Percentiles rank a stretch among this genome's conserved stretches.
These are phyloP conservation scores for Crocallis elinguaria DNA, from an alignment of 2,888 invertebrate species.

Conservation along the genomic window DNA sequence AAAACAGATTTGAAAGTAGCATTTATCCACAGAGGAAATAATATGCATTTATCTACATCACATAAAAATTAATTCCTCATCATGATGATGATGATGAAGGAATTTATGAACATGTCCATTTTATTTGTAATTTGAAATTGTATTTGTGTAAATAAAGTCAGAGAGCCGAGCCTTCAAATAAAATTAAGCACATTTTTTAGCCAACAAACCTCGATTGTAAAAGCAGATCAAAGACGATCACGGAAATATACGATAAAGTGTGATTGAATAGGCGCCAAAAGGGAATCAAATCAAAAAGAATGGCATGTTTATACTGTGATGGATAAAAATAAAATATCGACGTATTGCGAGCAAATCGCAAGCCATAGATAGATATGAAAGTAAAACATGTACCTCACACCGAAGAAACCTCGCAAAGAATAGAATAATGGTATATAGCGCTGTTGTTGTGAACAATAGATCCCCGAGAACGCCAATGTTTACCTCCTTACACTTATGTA, in stretches of 20 bases:
- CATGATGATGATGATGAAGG: too few relatives aligned
- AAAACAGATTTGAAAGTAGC: too few relatives aligned
- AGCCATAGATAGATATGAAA: conserved; percentile 33
- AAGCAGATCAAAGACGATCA: conserved; percentile 19
- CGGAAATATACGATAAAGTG: conserved; percentile 10
- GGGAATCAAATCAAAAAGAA: conserved; percentile 13
- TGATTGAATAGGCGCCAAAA: conserved; percentile 13
- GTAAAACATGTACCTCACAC: conserved; percentile 41
- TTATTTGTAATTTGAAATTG: neutral
- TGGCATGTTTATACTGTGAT: conserved; percentile 2
- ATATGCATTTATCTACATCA: too few relatives aligned
- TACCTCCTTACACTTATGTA: conserved; percentile 38
- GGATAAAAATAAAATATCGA: conserved; percentile 19
- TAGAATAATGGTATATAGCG: conserved; percentile 57
- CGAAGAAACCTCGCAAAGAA: conserved; percentile 57
- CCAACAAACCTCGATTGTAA: conserved; percentile 7
- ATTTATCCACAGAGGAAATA: too few relatives aligned
- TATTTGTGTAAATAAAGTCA: neutral
- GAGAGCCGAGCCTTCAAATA: neutral
- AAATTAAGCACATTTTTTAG: conserved; percentile 12
- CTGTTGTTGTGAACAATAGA: conserved; percentile 57
- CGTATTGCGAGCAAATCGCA: neutral
- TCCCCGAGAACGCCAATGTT: conserved; percentile 53
- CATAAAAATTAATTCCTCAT: too few relatives aligned
- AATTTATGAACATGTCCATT: too few relatives aligned